These are phyloP conservation scores for Lineus longissimus DNA, from an alignment of 1,140 invertebrate species.

Conservation along the genomic window DNA sequence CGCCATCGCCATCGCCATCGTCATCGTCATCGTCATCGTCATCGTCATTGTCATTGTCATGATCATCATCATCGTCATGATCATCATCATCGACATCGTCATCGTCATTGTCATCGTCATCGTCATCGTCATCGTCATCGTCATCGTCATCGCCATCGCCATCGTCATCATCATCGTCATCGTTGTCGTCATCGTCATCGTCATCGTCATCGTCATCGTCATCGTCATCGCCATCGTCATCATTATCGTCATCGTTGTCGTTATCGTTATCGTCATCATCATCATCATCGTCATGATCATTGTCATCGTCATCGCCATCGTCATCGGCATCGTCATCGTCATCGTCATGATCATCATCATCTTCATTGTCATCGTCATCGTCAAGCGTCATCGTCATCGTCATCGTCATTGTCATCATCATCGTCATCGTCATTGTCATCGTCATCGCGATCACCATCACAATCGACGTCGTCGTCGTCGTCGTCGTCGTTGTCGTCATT, in stretches of 20 bases:
- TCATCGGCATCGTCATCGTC: too few species aligned
- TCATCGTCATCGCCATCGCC: conserved; percentile 1
- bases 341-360: too few species aligned
- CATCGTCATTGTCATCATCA: conserved; percentile 14
- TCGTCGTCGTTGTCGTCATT: conserved; percentile 12
- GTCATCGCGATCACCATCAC: too few species aligned
- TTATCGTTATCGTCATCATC: background rate
- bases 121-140: conserved; percentile 1
- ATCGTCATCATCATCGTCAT: conserved; percentile 1
- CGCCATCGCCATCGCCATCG: conserved; percentile 11
- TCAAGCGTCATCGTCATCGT: conserved; percentile 13
- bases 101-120: background rate
- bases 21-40: conserved; percentile 13
- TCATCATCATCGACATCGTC: too few species aligned
- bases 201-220: conserved; percentile 1
- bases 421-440: conserved; percentile 11
- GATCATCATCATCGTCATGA: conserved; percentile 14
- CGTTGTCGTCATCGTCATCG: conserved; percentile 2
- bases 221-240: too few species aligned
- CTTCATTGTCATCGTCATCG: too few species aligned
- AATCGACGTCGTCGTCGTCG: too few species aligned
- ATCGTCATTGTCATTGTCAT: conserved; percentile 12
- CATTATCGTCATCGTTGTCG: conserved; percentile 2
- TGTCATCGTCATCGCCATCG: too few species aligned
- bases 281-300: too few species aligned